Evolutionary conservation across 2,113 vertebrate genomes (phyloP), one percentile per base, ranked within the genome.

Genomic region (Lepus europaeus): DNA sequence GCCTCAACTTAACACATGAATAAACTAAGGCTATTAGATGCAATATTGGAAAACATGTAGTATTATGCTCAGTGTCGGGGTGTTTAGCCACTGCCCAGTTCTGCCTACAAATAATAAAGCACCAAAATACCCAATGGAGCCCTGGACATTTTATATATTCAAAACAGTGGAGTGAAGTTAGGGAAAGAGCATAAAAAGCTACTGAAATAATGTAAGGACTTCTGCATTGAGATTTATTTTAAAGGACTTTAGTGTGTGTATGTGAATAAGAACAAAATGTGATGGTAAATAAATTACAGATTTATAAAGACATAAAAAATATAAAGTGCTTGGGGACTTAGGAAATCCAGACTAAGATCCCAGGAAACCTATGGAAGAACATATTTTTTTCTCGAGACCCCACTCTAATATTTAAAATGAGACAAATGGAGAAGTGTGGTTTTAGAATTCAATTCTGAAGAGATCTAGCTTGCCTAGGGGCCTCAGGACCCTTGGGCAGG

Each of bases 401-500:
- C 51, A 29, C 23, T 81, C 73, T 53, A 2, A 36, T 82, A 36
- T 85, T 89, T 78, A 53, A 74, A 85, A 56, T 70, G 39, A 92
- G 77, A 88, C 27, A 78, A 83, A 20, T n/a, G n/a, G 14, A 80
- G 45, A 74, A 31, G 45, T 19, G 33, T 27, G 16, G 9, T 72
- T 77, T 95, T 73, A 77, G 84, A 91, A 56, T 80, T 70, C 33
- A 56, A 36, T 51, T 81, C 49, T 61, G 19, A 90, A 84, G n/a
- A 3, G 19, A 17, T 66, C 25, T 45, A 56, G n/a, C 20, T 72
- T 92, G 49, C 27, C 53, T 22, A 9, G 66, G 77, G 22, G 12
- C 36, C 36, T 64, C 27, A 22, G 23, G 59, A 45, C 51, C 45
- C 10, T 14, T 77, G 53, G 49, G 36, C 61, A 1, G 11, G 33